Percentiles rank a stretch among this genome's conserved stretches.
Conservation (phyloP, 2,113 vertebrate genomes). For the Ammospiza caudacuta region DNA sequence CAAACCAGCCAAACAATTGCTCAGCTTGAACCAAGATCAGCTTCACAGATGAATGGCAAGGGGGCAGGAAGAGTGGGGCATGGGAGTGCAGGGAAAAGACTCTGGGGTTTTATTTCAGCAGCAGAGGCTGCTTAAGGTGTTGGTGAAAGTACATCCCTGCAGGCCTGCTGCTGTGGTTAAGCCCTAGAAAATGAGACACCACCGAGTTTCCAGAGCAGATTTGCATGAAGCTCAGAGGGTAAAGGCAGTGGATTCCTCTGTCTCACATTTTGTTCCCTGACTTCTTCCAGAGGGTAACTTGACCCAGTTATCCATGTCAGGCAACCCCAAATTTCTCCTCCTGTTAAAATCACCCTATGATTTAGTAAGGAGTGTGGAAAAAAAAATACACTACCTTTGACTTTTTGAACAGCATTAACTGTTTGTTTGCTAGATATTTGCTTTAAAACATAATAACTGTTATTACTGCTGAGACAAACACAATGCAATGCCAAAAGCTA, state of each 20-base stretch:
- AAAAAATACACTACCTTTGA: background rate
- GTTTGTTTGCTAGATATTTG: conserved; percentile 16
- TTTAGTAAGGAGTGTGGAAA: background rate
- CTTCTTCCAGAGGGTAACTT: conserved; percentile 18
- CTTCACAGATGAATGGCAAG: background rate
- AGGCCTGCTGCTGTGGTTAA: conserved; percentile 29
- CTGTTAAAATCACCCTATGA: background rate
- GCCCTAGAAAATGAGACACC: conserved; percentile 31
- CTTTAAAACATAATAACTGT: conserved; percentile 12
- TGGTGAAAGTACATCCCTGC: conserved; percentile 14
- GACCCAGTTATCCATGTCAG: conserved; percentile 10
- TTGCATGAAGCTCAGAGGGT: background rate
- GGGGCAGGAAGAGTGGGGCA: background rate
- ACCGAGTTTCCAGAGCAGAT: background rate
- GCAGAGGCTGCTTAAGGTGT: background rate
- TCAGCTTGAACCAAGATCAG: background rate
- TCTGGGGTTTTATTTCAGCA: background rate
- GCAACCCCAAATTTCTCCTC: conserved; percentile 11
- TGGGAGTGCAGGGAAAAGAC: background rate
- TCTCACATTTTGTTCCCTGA: background rate
- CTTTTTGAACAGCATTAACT: conserved; percentile 17
- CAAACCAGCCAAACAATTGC: background rate
- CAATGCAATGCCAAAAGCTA: conserved; percentile 1
- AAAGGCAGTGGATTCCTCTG: conserved; percentile 4
- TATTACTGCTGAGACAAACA: conserved; percentile 46